Evolutionary conservation across 2,888 invertebrate genomes (phyloP), one percentile per base, ranked within the genome.

Genomic region (Lissonota sp.): DNA sequence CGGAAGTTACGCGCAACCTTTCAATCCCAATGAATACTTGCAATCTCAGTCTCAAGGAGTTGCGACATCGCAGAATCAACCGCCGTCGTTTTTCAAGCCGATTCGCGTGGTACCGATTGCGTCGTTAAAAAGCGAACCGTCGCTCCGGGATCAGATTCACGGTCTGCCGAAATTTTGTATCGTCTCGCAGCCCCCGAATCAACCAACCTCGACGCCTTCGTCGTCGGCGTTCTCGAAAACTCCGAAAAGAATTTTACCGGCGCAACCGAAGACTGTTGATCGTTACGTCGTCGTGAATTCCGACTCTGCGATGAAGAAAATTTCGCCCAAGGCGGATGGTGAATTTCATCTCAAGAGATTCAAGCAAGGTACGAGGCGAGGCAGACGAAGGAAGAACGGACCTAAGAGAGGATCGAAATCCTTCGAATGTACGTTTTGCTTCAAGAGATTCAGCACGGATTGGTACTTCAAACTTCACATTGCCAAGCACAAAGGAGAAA

Each of bases 401-500:
- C 51, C 72, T 1, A 83, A 82, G 7, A 67, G 72, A 73, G 49
- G 57, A n/a, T 75, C 84, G n/a, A 90, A 85, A 78, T 83, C 84
- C 5, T 91, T 90, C 55, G 84, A 86, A 12, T 92, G 92, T 71
- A 83, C 85, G 0, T 89, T 87, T 39, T 92, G 92, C 37, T 80
- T 84, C 2, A 92, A 92, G 62, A 75, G 85, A 64, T 89, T 92
- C n/a, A 89, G 88, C 8, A 90, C 92, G 0, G 87, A 90, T 49
- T 92, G 91, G 88, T 92, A 92, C 66, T 92, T 91, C 53, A 91
- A 90, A 57, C 84, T 90, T 14, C 92, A 92, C 12, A 83, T 92
- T 4, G 90, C 90, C 0, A 87, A 85, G 58, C 92, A 92, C 70
- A 87, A 86, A 40, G 90, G 89, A 2, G 88, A 89, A 42, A 87